Conservation (phyloP, 2,888 invertebrate species). For the Dendrolimus pini region DNA sequence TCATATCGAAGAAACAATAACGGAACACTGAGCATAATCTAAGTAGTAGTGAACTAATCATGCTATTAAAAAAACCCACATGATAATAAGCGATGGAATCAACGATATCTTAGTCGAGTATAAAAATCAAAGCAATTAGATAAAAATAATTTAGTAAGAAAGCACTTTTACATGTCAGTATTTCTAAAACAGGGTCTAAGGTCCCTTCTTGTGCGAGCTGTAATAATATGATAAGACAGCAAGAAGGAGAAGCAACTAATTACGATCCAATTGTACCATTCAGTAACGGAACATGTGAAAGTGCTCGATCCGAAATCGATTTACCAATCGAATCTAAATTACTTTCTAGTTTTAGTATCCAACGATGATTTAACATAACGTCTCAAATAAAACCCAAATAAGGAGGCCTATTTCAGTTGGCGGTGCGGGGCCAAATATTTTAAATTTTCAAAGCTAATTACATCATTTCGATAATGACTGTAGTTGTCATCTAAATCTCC, state of each 20-base stretch:
- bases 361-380: conserved; percentile 23
- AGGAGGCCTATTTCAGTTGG: conserved; percentile 17
- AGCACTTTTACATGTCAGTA: background rate
- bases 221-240: too few species aligned
- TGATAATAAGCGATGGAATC: conserved; percentile 61
- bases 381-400: conserved; percentile 19
- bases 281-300: background rate
- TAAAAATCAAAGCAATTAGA: conserved; percentile 35
- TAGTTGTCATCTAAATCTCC: too few species aligned
- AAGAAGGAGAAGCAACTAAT: too few species aligned
- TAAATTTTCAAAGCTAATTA: background rate
- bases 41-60: conserved; percentile 37
- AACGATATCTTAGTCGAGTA: conserved; percentile 29
- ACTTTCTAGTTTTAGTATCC: conserved; percentile 14
- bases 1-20: conserved; percentile 20
- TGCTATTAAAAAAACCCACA: conserved; percentile 77
- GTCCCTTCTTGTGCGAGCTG: too few species aligned
- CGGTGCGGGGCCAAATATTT: conserved; percentile 19
- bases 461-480: background rate
- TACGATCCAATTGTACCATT: too few species aligned
- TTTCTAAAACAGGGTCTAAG: too few species aligned
- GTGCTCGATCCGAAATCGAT: background rate
- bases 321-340: conserved; percentile 11
- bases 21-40: conserved; percentile 44
- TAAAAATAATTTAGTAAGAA: conserved; percentile 4